phyloP scores from a whole-genome alignment of 2,113 vertebrate genomes.

The Beaufortia kweichowensis region DNA sequence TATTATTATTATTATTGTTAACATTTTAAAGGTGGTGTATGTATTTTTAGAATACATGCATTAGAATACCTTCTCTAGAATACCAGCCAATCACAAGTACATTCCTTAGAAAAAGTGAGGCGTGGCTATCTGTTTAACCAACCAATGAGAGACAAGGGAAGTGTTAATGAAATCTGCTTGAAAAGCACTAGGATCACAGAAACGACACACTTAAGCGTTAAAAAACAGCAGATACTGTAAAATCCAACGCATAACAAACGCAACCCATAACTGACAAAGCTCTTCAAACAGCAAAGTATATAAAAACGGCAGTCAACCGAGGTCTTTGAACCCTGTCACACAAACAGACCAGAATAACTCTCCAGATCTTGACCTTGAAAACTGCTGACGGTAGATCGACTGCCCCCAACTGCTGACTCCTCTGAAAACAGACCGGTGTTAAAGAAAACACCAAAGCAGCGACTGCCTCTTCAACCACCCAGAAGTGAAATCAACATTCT shows the following conservation, averaged over 20 bases:
- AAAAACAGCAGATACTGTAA: background rate
- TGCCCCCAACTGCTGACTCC: conserved; percentile 52
- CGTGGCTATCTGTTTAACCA: too few relatives aligned
- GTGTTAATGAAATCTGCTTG: too few relatives aligned
- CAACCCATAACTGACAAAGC: background rate
- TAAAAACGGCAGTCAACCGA: background rate
- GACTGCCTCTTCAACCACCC: conserved; percentile 38
- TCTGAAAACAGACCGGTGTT: conserved; percentile 61
- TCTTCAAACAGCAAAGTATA: background rate
- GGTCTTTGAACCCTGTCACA: conserved; percentile 52
- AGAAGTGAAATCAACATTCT: conserved; percentile 44
- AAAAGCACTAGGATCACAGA: too few relatives aligned
- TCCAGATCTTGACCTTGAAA: conserved; percentile 62
- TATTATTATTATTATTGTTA: too few relatives aligned
- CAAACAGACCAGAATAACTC: conserved; percentile 55
- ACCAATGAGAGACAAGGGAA: too few relatives aligned
- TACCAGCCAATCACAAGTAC: too few relatives aligned
- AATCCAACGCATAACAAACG: background rate
- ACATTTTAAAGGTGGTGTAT: too few relatives aligned
- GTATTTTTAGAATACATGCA: too few relatives aligned
- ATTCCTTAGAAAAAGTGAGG: too few relatives aligned
- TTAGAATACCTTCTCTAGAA: too few relatives aligned
- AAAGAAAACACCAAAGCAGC: conserved; percentile 53
- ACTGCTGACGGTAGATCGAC: conserved; percentile 63
- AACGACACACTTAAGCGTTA: too few relatives aligned